These are phyloP conservation scores for Trachops cirrhosus DNA, from an alignment of 2,797 vertebrate genomes.

Conservation along the genomic window DNA sequence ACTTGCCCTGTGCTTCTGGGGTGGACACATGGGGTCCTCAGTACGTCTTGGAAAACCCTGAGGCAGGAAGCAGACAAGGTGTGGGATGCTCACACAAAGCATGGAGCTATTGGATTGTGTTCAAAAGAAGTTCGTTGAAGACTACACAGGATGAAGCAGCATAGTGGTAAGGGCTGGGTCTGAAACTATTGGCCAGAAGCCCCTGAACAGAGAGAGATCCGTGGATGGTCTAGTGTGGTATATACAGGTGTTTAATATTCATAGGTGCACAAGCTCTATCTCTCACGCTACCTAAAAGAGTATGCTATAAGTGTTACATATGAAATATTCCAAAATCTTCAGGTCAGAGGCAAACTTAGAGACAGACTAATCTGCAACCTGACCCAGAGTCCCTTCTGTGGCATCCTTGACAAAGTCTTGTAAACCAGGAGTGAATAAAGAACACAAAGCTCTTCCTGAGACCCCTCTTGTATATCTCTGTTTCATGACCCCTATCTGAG, in stretches of 20 bases:
- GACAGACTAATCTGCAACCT: not conserved
- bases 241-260: not conserved
- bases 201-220: not conserved
- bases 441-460: not conserved
- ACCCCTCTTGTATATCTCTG: not conserved
- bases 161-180: rapidly evolving
- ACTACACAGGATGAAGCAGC: not conserved
- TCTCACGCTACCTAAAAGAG: not conserved
- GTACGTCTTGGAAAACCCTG: not conserved
- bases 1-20: rapidly evolving
- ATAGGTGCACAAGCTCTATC: not conserved
- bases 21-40: not conserved
- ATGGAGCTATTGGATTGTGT: rapidly evolving
- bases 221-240: rapidly evolving
- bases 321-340: not conserved
- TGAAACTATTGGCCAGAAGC: not conserved
- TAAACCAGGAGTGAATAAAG: not conserved
- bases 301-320: not conserved
- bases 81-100: rapidly evolving
- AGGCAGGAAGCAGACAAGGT: no score
- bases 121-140: not conserved
- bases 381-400: not conserved
- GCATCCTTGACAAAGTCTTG: not conserved
- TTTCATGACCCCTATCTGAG: not conserved
- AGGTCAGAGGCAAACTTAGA: not conserved